phyloP scores from a whole-genome alignment of 1,140 invertebrate genomes.

The Habropoda laboriosa region DNA sequence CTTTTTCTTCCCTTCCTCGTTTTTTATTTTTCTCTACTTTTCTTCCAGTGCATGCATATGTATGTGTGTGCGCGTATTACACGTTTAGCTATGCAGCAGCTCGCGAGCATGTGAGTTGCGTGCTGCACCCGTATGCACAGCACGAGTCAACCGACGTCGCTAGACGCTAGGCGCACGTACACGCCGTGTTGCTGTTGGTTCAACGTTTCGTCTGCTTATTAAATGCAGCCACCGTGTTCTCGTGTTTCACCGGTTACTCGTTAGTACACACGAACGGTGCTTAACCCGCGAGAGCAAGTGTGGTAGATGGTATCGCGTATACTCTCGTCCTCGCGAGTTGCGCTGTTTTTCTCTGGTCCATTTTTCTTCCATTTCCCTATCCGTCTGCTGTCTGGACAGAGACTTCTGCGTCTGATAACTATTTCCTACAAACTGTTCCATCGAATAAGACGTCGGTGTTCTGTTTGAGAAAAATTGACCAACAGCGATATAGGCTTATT shows the following conservation, averaged over 20 bases:
- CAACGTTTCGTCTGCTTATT: slow-evolving; percentile 45
- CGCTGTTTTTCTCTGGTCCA: background rate
- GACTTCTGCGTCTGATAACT: too few species aligned
- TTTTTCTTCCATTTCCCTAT: background rate
- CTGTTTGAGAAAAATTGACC: too few species aligned
- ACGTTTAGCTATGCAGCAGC: slow-evolving; percentile 14
- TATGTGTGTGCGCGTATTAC: background rate
- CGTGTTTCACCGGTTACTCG: slow-evolving; percentile 31
- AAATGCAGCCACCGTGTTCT: slow-evolving; percentile 36
- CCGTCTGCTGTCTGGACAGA: accelerated
- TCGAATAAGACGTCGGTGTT: too few species aligned
- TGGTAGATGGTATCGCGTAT: too few species aligned
- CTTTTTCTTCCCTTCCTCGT: background rate
- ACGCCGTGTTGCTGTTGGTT: slow-evolving; percentile 12
- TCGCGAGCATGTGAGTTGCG: background rate
- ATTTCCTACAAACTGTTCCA: too few species aligned
- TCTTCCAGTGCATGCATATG: background rate
- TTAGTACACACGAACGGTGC: background rate
- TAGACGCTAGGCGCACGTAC: background rate
- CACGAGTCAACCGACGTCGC: background rate
- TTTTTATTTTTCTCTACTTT: background rate
- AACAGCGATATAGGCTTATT: background rate
- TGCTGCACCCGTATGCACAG: slow-evolving; percentile 24
- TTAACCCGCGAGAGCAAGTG: background rate
- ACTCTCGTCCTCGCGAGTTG: background rate